A percentile compares a stretch with the other conserved stretches of the same genome.
Evolutionary conservation across 2,888 invertebrate species (phyloP).

Genomic region (Linhomoeus sp.): DNA sequence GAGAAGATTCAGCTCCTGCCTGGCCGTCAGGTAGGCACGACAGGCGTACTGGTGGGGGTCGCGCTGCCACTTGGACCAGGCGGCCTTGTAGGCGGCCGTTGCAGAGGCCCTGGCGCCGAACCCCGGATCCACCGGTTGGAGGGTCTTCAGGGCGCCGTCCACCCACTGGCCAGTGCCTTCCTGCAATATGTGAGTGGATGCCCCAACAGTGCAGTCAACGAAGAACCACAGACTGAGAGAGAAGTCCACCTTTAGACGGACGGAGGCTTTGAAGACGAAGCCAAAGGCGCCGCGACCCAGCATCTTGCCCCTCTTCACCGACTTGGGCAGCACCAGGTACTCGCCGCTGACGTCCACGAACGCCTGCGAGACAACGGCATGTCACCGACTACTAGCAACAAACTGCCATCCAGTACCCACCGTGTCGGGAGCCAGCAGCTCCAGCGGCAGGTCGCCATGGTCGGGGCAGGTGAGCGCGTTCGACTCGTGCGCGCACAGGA

Average conservation of each 20-base stretch:
- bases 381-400: not conserved
- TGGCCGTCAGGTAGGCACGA: conserved; percentile 82
- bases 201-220: not conserved
- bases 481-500: conserved; percentile 58
- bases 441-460: conserved; percentile 52
- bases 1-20: conserved; percentile 78
- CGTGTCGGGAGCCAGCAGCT: conserved; percentile 75
- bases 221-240: not conserved
- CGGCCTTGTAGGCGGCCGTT: conserved; percentile 44
- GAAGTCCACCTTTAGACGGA: conserved; percentile 29
- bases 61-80: conserved; percentile 70
- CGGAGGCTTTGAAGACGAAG: conserved; percentile 62
- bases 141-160: conserved; percentile 77
- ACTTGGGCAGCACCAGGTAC: conserved; percentile 57
- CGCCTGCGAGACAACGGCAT: conserved; percentile 28
- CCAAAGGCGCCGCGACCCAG: conserved; percentile 95
- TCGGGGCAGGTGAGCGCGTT: conserved; percentile 52
- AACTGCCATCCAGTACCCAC: conserved; percentile 34
- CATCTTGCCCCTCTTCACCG: conserved; percentile 45
- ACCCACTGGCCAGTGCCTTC: conserved; percentile 7
- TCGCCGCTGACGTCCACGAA: conserved; percentile 68
- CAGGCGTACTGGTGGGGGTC: conserved; percentile 77
- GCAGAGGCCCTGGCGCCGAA: conserved; percentile 46
- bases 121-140: conserved; percentile 77
- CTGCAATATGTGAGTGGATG: not conserved